Evolutionary conservation across 2,888 invertebrate species (phyloP), one percentile per base, ranked within the genome.

Genomic region (Ornithoptera priamus): DNA sequence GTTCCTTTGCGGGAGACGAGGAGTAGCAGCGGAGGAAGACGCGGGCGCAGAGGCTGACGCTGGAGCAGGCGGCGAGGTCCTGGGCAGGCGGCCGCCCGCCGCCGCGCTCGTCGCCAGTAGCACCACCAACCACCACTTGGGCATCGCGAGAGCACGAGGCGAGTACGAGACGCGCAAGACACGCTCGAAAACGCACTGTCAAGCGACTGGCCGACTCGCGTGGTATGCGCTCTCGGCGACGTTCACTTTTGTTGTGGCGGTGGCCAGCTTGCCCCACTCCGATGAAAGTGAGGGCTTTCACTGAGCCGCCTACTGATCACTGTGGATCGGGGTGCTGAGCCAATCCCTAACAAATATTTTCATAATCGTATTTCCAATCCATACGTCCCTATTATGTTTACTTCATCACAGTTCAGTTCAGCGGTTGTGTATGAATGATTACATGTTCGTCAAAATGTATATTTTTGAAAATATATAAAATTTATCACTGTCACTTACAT

Each of bases 11-110:
- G 88, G 89, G 64, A 89, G 83, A 42, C 87, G 83, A 89, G 88
- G 94, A 75, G 94, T 93, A 81, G 94, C 93, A 71, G 94, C 93
- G 74, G 94, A 88, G 66, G 95, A 75, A 88, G 86, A 94, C 75
- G 50, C 62, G 20, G 57, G 20, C 5, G 94, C 93, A 81, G 95
- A 93, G 75, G 95, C 93, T 75, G 94, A 88, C 71, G 94, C 94
- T 72, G 94, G 84, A 62, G 94, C 89, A 75, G 93, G 85, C 77
- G 94, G 83, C 76, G 83, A 85, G 78, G 86, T 84, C 80, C 82
- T 85, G 76, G 86, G 89, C 78, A 89, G 90, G 75, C 89, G 86
- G 78, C 90, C 89, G 83, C 88, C 79, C 79, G 90, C 88, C 75
- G 87, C 84, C 73, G 88, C 90, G 76, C 87, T 90, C 78, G 90